Evolutionary conservation across 2,888 invertebrate genomes (phyloP).

Genomic region (Amphipyra berbera): DNA sequence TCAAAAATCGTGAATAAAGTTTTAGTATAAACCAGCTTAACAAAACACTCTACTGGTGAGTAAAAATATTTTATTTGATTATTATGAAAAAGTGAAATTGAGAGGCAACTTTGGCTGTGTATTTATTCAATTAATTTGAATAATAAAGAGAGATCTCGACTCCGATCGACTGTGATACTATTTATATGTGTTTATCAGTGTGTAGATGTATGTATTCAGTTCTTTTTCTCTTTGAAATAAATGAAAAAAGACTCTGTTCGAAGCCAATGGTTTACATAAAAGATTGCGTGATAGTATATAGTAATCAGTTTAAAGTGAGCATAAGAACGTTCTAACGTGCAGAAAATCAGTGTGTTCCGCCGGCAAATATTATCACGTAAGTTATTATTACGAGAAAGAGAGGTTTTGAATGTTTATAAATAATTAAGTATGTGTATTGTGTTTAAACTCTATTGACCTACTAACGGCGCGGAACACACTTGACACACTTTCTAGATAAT

Average conservation of each 20-base stretch:
- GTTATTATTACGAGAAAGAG: slow-evolving; percentile 27
- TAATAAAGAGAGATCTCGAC: slow-evolving; percentile 67
- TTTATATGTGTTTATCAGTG: slow-evolving; percentile 61
- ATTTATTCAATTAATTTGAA: slow-evolving; percentile 69
- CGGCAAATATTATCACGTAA: slow-evolving; percentile 51
- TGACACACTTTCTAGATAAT: slow-evolving; percentile 59
- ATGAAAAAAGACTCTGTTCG: slow-evolving; percentile 35
- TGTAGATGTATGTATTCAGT: slow-evolving; percentile 50
- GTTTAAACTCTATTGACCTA: slow-evolving; percentile 47
- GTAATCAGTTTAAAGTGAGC: slow-evolving; percentile 35
- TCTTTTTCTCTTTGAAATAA: slow-evolving; percentile 50
- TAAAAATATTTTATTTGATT: slow-evolving; percentile 38
- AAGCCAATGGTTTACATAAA: slow-evolving; percentile 34
- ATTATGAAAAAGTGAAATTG: slow-evolving; percentile 54
- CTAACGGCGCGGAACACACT: slow-evolving; percentile 37
- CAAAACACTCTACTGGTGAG: slow-evolving; percentile 56
- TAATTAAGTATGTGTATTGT: slow-evolving; percentile 22
- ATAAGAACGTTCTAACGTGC: slow-evolving; percentile 26
- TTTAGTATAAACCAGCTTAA: slow-evolving; percentile 24
- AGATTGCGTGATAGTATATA: slow-evolving; percentile 48
- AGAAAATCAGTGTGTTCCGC: slow-evolving; percentile 49
- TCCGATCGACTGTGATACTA: slow-evolving; percentile 57
- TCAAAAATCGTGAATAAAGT: slow-evolving; percentile 33
- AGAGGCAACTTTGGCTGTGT: slow-evolving; percentile 38
- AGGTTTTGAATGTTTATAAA: slow-evolving; percentile 44